Conservation (phyloP, 2,888 invertebrate genomes). For the Agrotis clavis region DNA sequence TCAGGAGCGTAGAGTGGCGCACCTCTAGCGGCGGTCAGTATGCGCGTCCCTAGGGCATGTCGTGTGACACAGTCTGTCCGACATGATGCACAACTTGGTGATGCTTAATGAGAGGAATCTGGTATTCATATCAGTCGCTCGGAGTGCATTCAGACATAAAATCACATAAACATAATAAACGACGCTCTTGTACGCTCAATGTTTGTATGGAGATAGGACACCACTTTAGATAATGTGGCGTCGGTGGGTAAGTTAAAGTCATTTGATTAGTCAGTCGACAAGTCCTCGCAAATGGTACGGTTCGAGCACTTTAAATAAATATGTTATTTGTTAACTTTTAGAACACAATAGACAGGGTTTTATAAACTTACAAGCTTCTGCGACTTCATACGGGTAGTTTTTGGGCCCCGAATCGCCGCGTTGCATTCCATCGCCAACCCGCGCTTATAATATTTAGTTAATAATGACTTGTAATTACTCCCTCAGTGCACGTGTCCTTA, state of each 20-base stretch:
- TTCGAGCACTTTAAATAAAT: not conserved
- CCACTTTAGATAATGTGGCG: conserved; percentile 44
- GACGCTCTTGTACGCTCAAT: conserved; percentile 25
- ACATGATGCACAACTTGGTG: conserved; percentile 37
- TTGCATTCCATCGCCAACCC: no score
- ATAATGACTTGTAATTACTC: no score
- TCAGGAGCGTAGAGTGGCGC: conserved; percentile 31
- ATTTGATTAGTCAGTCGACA: not conserved
- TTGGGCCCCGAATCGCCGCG: no score
- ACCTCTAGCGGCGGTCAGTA: conserved; percentile 32
- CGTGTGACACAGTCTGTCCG: conserved; percentile 27
- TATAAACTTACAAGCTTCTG: not conserved
- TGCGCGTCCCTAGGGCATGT: conserved; percentile 17
- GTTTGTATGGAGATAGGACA: conserved; percentile 6
- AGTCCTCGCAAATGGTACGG: not conserved
- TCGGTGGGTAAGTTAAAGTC: not conserved
- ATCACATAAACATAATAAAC: conserved; percentile 44
- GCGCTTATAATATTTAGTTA: no score
- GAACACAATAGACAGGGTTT: not conserved
- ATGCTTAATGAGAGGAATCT: conserved; percentile 57
- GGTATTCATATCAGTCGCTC: conserved; percentile 48
- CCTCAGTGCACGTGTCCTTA: no score
- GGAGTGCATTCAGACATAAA: conserved; percentile 46
- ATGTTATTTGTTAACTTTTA: not conserved
- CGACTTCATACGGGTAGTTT: no score